Conservation (phyloP, 1,140 invertebrate genomes). For the Venustaconcha ellipsiformis region DNA sequence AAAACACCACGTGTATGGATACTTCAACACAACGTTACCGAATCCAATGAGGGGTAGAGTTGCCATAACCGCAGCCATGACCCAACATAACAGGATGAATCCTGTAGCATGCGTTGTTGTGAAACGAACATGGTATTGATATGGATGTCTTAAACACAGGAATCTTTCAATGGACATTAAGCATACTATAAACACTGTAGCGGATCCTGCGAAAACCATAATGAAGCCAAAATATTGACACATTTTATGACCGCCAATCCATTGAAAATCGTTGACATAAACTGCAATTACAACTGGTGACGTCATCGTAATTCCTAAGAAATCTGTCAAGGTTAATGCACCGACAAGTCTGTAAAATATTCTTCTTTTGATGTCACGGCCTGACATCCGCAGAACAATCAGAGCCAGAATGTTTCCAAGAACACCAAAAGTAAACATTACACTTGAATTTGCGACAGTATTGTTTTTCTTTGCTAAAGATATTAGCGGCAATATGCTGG, state of each 20-base stretch:
- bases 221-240: slow-evolving; percentile 68
- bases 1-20: slow-evolving; percentile 69
- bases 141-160: slow-evolving; percentile 67
- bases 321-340: slow-evolving; percentile 55
- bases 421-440: slow-evolving; percentile 58
- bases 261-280: slow-evolving; percentile 50
- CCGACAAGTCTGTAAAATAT: slow-evolving; percentile 61
- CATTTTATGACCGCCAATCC: slow-evolving; percentile 48
- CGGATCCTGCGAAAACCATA: slow-evolving; percentile 66
- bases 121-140: slow-evolving; percentile 64
- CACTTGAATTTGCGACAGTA: slow-evolving; percentile 44
- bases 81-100: slow-evolving; percentile 61
- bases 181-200: slow-evolving; percentile 67
- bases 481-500: not conserved
- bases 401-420: slow-evolving; percentile 58
- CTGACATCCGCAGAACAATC: slow-evolving; percentile 45
- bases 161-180: slow-evolving; percentile 68
- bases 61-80: slow-evolving; percentile 57
- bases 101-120: slow-evolving; percentile 55
- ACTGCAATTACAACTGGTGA: slow-evolving; percentile 61
- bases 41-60: slow-evolving; percentile 67
- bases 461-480: slow-evolving; percentile 33
- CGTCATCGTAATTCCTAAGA: slow-evolving; percentile 50
- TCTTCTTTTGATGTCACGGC: slow-evolving; percentile 44
- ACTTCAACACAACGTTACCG: slow-evolving; percentile 58